Evolutionary conservation across 2,888 invertebrate species (phyloP), one percentile per base, ranked within the genome.

Genomic region (Theretra japonica): DNA sequence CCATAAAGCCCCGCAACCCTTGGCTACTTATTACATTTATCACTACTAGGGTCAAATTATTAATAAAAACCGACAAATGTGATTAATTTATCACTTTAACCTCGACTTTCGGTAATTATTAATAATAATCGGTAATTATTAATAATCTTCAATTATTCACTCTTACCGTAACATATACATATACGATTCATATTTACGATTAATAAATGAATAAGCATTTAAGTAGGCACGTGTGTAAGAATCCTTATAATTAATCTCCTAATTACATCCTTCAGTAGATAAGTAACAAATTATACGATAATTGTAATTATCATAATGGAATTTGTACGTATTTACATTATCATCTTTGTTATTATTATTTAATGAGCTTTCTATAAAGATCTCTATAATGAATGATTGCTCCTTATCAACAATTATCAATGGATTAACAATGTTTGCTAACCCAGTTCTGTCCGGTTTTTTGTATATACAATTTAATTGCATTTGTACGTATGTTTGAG

Each of bases 391-490:
- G 68, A 68, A 57, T 68, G 28, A 50, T 57, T 72, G 69, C 71
- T 74, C 28, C 69, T 65, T 70, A 23, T 71, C 41, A 56, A n/a
- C 68, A 23, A 23, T 68, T 72, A 73, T 72, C 70, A 28, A n/a
- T 17, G 25, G 25, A 53, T 65, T 59, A 57, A 65, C 25, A 7
- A 65, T 19, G 78, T 77, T 77, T 71, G 75, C 69, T 75, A 74
- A 77, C 74, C 76, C 72, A 74, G 74, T 73, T 73, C 70, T 75
- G 75, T 75, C 73, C 72, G 15, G 21, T 21, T 59, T 70, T 68
- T 68, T 48, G 21, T 50, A 6, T 21, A 19, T 50, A 33, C 3
- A 23, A 21, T 15, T 72, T 69, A n/a, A 15, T 15, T 15, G 15
- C 25, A 58, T 23, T 25, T 58, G 25, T 58, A 23, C 15, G 23